Evolutionary conservation across 2,797 vertebrate genomes (phyloP).

Genomic region (Tamandua tetradactyla): DNA sequence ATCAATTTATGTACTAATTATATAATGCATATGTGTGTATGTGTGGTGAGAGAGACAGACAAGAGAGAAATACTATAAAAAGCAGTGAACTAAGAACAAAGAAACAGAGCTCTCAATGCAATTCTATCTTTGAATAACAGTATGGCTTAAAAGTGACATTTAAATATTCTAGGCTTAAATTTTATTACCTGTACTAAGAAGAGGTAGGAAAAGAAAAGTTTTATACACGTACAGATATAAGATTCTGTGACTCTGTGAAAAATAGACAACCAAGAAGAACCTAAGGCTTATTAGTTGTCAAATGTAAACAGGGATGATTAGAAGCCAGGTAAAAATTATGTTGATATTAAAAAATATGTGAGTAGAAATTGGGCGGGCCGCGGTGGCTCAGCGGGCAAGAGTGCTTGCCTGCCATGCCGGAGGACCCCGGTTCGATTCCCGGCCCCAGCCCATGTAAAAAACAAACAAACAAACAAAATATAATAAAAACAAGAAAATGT

Average conservation of each 20-base stretch:
- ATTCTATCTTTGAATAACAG: not conserved
- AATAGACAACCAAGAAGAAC: not conserved
- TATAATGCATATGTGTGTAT: not conserved
- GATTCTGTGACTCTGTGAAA: not conserved
- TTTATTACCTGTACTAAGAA: not conserved
- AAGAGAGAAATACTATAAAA: not conserved
- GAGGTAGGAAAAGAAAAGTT: not conserved
- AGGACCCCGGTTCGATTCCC: too few relatives aligned
- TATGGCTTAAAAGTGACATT: too few relatives aligned
- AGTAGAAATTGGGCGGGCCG: too few relatives aligned
- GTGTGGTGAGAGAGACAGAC: not conserved
- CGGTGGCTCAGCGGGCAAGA: too few relatives aligned
- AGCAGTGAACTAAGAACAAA: too few relatives aligned
- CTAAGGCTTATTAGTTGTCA: not conserved
- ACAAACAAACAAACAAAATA: too few relatives aligned
- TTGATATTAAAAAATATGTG: not conserved
- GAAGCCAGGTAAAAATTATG: not conserved
- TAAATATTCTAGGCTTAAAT: not conserved
- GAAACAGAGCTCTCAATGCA: not conserved
- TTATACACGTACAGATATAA: not conserved
- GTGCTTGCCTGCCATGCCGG: too few relatives aligned
- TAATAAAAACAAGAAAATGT: too few relatives aligned
- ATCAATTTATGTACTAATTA: not conserved
- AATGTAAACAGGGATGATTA: not conserved
- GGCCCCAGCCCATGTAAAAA: too few relatives aligned